Evolutionary conservation across 2,888 invertebrate species (phyloP), one percentile per base, ranked within the genome.

Genomic region (Agrochola lota): DNA sequence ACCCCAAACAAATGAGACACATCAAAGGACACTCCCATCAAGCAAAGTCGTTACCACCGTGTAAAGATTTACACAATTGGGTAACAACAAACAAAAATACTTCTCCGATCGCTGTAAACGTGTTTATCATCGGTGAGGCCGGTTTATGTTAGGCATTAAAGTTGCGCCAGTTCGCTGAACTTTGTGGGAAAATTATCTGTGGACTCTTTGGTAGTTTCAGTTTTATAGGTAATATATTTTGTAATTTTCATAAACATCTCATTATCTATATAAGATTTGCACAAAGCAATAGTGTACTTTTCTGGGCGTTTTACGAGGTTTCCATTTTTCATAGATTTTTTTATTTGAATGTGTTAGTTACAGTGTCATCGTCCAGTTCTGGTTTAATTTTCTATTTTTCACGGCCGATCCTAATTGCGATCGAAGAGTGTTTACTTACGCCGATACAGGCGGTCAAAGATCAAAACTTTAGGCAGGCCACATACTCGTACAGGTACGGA

Each of bases 101-200:
- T 89, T 87, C 85, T 85, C 89, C 88, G 89, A 91, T 87, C 85
- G 91, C 87, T 87, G 89, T 91, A 84, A 87, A 92, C 88, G 90
- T 90, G 91, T 94, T 94, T 94, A 95, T 94, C 94, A 94, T 92
- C 93, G 83, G 79, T 86, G 94, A 93, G 91, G 91, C 88, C 86
- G 89, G 87, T 95, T 96, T 94, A 95, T 92, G 92, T 91, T 94
- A 93, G 93, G 93, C 93, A 95, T 92, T 93, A 95, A 95, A 93
- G 85, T 86, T 83, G 81, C 86, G 83, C 35, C 80, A 83, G 94
- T 94, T 94, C 94, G 88, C 74, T 92, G 93, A 95, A 93, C 95
- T 94, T 92, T 91, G 89, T 89, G 88, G 85, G 87, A 71, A 73
- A 83, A 85, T 63, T 46, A 52, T 69, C 60, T 57, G 5, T 62